Evolutionary conservation across 1,140 invertebrate species (phyloP).

Genomic region (Cecropterus lyciades): DNA sequence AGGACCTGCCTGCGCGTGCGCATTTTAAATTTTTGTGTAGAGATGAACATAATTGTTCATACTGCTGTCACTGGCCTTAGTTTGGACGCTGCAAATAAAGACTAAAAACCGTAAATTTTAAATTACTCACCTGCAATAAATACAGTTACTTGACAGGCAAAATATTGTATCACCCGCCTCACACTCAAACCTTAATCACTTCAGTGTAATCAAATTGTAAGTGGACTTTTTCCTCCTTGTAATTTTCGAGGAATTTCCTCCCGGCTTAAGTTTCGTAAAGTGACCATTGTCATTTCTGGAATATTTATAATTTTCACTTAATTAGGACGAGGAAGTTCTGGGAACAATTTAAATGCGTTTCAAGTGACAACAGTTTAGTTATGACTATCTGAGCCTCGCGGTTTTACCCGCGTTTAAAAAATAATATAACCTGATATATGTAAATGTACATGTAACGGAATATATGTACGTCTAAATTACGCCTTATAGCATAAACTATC

Average conservation of each 20-base stretch:
- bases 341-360: too few species aligned
- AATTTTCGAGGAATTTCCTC: conserved; percentile 28
- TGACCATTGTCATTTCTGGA: conserved; percentile 21
- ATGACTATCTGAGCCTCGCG: too few species aligned
- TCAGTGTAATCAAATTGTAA: conserved; percentile 29
- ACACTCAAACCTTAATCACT: conserved; percentile 22
- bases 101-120: conserved; percentile 12
- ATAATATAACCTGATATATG: too few species aligned
- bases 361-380: too few species aligned
- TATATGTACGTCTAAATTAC: too few species aligned
- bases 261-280: conserved; percentile 15
- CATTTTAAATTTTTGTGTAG: too few species aligned
- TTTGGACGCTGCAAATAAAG: neutral
- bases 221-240: conserved; percentile 28
- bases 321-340: neutral
- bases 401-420: too few species aligned
- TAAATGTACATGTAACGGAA: too few species aligned
- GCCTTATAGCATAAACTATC: too few species aligned
- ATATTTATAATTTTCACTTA: conserved; percentile 19
- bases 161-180: conserved; percentile 30
- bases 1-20: too few species aligned
- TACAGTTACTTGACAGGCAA: conserved; percentile 30
- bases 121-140: conserved; percentile 14
- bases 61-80: too few species aligned
- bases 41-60: too few species aligned